Percentiles rank a stretch among this genome's conserved stretches.
phyloP scores from a whole-genome alignment of 2,113 vertebrate species.

The Nesogale talazaci region DNA sequence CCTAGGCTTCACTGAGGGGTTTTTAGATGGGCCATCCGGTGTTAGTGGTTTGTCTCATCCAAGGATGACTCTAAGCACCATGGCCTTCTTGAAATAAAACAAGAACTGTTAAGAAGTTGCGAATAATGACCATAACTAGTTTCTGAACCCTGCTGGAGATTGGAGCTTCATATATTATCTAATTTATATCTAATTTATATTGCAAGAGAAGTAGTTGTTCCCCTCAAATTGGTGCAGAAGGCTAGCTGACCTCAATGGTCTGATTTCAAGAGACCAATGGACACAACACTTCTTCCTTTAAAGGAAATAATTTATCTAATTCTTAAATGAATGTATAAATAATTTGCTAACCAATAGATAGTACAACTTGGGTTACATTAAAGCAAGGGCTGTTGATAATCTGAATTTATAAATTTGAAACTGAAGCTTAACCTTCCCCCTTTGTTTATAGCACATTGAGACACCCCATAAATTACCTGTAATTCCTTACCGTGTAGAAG shows the following conservation, averaged over 20 bases:
- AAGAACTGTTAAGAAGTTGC: neutral
- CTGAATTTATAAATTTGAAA: neutral
- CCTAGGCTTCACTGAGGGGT: neutral
- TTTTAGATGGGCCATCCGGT: neutral
- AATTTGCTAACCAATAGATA: neutral
- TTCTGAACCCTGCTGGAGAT: neutral
- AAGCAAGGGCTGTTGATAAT: neutral
- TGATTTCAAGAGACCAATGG: neutral
- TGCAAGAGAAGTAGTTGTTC: neutral
- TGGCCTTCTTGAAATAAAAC: neutral
- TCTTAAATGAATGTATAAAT: slow-evolving; percentile 1
- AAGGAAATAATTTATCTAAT: neutral
- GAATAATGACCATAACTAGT: neutral
- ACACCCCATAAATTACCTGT: neutral
- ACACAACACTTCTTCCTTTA: neutral
- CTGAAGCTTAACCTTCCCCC: neutral
- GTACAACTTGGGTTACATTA: neutral
- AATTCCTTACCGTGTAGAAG: slow-evolving; percentile 4
- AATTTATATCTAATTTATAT: neutral
- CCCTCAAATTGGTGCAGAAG: neutral
- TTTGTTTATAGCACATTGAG: neutral
- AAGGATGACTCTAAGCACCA: neutral
- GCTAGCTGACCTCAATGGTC: neutral
- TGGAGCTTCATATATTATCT: neutral
- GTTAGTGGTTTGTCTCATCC: neutral